Evolutionary conservation across 2,888 invertebrate species (phyloP).

Genomic region (Ennomos erosarius): DNA sequence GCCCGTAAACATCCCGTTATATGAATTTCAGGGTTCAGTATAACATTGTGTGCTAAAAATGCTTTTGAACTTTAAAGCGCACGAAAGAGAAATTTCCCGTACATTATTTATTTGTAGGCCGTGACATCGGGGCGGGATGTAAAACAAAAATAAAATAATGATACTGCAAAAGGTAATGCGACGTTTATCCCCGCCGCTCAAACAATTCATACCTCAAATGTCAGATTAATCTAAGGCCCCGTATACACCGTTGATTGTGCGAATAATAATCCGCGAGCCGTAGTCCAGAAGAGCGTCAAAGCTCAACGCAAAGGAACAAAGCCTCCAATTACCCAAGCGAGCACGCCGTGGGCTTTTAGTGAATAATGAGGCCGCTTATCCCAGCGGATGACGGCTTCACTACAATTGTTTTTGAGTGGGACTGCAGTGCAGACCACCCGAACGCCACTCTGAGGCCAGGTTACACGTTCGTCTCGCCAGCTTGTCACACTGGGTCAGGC

Average conservation of each 20-base stretch:
- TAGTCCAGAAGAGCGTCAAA: slow-evolving; percentile 73
- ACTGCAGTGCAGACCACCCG: slow-evolving; percentile 70
- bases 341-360: slow-evolving; percentile 84
- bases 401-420: slow-evolving; percentile 76
- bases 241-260: slow-evolving; percentile 75
- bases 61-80: slow-evolving; percentile 34
- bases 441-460: slow-evolving; percentile 36
- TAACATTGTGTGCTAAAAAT: slow-evolving; percentile 32
- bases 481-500: slow-evolving; percentile 35
- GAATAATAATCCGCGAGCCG: slow-evolving; percentile 73
- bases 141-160: slow-evolving; percentile 46
- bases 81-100: slow-evolving; percentile 30
- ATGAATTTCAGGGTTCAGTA: slow-evolving; percentile 11
- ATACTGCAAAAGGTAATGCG: slow-evolving; percentile 61
- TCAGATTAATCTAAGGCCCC: slow-evolving; percentile 74
- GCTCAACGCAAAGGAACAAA: slow-evolving; percentile 80
- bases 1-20: no score
- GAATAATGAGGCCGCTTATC: slow-evolving; percentile 83
- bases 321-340: slow-evolving; percentile 81
- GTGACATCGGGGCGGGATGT: slow-evolving; percentile 47
- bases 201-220: slow-evolving; percentile 71
- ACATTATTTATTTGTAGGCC: slow-evolving; percentile 47
- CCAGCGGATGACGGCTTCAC: slow-evolving; percentile 75
- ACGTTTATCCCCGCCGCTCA: slow-evolving; percentile 59
- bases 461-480: slow-evolving; percentile 38